These are phyloP conservation scores for Polymixis lichenea DNA, from an alignment of 2,888 invertebrate species.

Conservation along the genomic window DNA sequence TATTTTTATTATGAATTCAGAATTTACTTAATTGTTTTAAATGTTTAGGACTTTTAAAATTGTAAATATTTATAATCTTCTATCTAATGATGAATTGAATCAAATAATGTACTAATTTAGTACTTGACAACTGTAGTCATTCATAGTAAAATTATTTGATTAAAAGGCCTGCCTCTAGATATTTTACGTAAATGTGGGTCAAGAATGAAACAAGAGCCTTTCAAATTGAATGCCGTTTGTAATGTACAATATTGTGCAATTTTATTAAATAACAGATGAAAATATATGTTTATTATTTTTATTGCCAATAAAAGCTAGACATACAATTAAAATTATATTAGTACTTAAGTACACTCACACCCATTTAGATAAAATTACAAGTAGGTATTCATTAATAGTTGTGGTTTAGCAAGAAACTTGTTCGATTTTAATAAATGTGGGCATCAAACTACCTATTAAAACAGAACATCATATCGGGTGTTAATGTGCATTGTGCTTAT, in stretches of 20 bases:
- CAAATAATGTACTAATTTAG: slow-evolving; percentile 26
- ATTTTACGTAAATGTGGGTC: background rate
- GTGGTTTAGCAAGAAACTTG: background rate
- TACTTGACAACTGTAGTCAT: slow-evolving; percentile 37
- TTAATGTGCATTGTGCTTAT: slow-evolving; percentile 3
- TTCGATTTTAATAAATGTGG: background rate
- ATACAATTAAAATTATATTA: background rate
- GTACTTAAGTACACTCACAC: background rate
- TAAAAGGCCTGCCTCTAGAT: slow-evolving; percentile 11
- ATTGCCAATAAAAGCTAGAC: background rate
- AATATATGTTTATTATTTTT: slow-evolving; percentile 14
- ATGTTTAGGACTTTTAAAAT: slow-evolving; percentile 34
- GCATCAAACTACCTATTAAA: background rate
- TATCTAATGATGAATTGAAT: slow-evolving; percentile 6
- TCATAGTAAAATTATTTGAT: slow-evolving; percentile 6
- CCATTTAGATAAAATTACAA: background rate
- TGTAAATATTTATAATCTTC: slow-evolving; percentile 45
- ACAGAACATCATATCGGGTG: background rate
- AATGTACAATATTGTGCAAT: slow-evolving; percentile 63
- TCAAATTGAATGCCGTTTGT: slow-evolving; percentile 37
- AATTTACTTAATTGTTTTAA: slow-evolving; percentile 40
- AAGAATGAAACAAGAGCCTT: slow-evolving; percentile 10
- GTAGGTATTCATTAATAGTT: no score
- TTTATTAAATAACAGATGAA: slow-evolving; percentile 62
- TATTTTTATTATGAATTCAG: slow-evolving; percentile 47